phyloP scores from a whole-genome alignment of 1,140 invertebrate species.

The Tetragonula clypearis region DNA sequence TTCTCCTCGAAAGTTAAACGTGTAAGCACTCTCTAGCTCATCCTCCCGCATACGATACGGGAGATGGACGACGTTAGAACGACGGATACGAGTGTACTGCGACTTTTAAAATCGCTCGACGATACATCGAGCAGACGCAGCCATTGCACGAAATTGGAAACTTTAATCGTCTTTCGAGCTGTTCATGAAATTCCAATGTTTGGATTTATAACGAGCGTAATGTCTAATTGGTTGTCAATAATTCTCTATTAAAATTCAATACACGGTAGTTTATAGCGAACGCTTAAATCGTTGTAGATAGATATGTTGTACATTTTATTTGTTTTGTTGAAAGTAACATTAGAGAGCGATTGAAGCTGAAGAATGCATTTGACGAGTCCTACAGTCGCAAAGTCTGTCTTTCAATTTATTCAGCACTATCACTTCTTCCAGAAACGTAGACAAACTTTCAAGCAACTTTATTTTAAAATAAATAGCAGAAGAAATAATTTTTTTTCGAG shows the following conservation, averaged over 20 bases:
- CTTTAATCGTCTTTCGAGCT: neutral
- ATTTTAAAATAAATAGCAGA: no score
- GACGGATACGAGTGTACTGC: neutral
- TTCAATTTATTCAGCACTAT: no score
- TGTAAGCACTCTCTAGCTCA: neutral
- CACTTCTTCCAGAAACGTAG: no score
- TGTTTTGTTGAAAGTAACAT: no score
- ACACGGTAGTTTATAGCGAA: neutral
- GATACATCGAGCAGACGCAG: neutral
- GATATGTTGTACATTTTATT: no score
- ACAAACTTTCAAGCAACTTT: no score
- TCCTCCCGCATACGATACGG: neutral
- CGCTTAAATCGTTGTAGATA: no score
- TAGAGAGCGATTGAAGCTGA: no score
- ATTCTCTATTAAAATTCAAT: neutral
- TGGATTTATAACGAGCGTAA: neutral
- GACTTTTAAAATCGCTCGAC: neutral
- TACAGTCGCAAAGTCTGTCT: no score
- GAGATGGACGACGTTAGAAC: conserved; percentile 1
- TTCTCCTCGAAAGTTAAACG: conserved; percentile 12
- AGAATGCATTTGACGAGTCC: no score
- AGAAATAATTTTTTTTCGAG: no score
- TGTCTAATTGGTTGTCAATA: neutral
- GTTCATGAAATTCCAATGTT: neutral
- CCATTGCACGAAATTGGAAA: no score